phyloP scores from a whole-genome alignment of 2,888 invertebrate genomes.

The Xanthorhoe spadicearia region DNA sequence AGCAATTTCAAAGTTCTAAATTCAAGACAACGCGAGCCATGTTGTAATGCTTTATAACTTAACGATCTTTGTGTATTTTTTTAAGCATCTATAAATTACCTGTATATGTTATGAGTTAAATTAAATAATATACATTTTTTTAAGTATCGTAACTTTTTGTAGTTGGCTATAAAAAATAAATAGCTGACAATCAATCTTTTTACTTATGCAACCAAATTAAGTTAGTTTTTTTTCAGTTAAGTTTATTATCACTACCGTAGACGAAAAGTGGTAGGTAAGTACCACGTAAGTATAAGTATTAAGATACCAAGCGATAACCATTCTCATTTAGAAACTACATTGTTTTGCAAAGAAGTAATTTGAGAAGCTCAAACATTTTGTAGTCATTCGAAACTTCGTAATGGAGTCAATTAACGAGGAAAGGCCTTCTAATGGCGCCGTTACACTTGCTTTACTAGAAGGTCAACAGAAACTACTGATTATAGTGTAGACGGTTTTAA shows the following conservation, averaged over 20 bases:
- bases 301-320: not conserved
- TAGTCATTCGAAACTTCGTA: slow-evolving; percentile 25
- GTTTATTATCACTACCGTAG: too few species aligned
- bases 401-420: slow-evolving; percentile 13
- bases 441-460: slow-evolving; percentile 4
- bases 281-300: too few species aligned
- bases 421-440: slow-evolving; percentile 11
- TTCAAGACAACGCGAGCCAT: not conserved
- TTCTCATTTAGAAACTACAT: slow-evolving; percentile 18
- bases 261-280: too few species aligned
- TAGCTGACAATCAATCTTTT: too few species aligned
- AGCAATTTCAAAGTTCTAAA: not conserved
- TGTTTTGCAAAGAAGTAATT: slow-evolving; percentile 16
- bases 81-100: not conserved
- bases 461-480: not conserved
- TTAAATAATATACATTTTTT: too few species aligned
- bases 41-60: not conserved
- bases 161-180: too few species aligned
- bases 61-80: not conserved
- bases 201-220: too few species aligned
- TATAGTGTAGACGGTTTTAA: not conserved
- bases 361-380: slow-evolving; percentile 18
- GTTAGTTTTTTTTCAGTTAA: too few species aligned
- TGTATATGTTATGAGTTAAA: too few species aligned
- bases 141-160: too few species aligned